Conservation (phyloP, 2,113 vertebrate species). For the Limnothrissa miodon region DNA sequence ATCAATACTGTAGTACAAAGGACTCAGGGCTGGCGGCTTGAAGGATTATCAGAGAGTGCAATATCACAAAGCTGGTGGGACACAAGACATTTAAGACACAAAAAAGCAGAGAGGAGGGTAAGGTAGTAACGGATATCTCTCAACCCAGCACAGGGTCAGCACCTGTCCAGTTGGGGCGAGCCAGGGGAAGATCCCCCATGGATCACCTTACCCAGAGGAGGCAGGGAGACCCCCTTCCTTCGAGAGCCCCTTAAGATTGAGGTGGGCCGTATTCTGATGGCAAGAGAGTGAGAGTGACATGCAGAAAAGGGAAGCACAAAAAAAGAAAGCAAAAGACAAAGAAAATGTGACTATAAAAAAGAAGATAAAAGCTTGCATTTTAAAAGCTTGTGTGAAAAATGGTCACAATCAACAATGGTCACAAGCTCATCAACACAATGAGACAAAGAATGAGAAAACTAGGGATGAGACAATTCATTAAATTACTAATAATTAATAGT, state of each 20-base stretch:
- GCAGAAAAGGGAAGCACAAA: slow-evolving; percentile 37
- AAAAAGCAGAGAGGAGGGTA: neutral
- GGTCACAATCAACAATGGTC: too few species aligned
- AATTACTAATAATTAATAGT: too few species aligned
- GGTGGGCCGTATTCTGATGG: slow-evolving; percentile 55
- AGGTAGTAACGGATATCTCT: slow-evolving; percentile 23
- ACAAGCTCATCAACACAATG: neutral
- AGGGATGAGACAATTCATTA: too few species aligned
- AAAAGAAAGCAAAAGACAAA: neutral
- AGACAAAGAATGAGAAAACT: neutral
- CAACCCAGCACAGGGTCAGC: slow-evolving; percentile 27
- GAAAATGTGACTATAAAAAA: neutral
- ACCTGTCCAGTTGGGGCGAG: slow-evolving; percentile 40
- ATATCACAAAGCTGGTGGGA: neutral
- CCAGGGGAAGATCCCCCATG: slow-evolving; percentile 20
- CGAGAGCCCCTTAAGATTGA: slow-evolving; percentile 56
- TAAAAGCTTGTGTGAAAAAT: neutral
- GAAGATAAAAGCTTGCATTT: neutral
- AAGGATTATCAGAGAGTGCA: neutral
- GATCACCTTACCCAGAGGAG: slow-evolving; percentile 55
- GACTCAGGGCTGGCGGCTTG: neutral
- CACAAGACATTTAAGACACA: neutral
- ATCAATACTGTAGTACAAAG: neutral
- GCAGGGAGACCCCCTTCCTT: slow-evolving; percentile 46
- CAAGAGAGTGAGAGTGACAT: slow-evolving; percentile 49